phyloP scores from a whole-genome alignment of 1,140 invertebrate genomes.

The Myzus persicae region DNA sequence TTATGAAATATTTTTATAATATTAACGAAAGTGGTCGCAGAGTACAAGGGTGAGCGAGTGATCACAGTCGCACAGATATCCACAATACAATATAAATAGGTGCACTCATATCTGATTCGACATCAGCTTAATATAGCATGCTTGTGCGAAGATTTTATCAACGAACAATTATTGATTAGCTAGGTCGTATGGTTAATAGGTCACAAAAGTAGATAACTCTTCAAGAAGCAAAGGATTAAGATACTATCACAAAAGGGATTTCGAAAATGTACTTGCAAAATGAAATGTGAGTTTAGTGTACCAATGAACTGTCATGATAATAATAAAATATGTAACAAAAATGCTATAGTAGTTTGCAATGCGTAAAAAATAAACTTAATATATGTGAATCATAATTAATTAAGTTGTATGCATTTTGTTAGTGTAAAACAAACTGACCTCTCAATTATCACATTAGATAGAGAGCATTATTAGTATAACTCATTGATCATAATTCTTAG shows the following conservation, averaged over 20 bases:
- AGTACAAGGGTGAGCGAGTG: not conserved
- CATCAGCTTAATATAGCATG: not conserved
- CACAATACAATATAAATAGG: not conserved
- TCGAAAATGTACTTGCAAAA: not conserved
- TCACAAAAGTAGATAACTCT: not conserved
- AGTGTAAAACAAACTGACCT: not conserved
- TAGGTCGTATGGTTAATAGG: not conserved
- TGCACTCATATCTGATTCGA: not conserved
- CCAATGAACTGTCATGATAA: not conserved
- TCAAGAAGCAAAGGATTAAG: not conserved
- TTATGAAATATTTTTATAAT: not conserved
- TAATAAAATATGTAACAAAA: not conserved
- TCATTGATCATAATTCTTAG: not conserved
- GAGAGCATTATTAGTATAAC: not conserved
- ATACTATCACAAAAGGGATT: not conserved
- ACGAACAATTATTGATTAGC: not conserved
- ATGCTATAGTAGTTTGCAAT: not conserved
- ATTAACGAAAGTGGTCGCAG: not conserved
- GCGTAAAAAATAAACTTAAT: not conserved
- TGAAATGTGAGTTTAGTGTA: not conserved
- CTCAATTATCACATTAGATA: not conserved
- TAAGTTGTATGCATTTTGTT: not conserved
- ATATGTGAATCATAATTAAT: not conserved
- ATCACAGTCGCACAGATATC: not conserved
- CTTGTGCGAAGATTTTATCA: not conserved